Evolutionary conservation across 2,888 invertebrate genomes (phyloP), one percentile per base, ranked within the genome.

Genomic region (Cabera pusaria): DNA sequence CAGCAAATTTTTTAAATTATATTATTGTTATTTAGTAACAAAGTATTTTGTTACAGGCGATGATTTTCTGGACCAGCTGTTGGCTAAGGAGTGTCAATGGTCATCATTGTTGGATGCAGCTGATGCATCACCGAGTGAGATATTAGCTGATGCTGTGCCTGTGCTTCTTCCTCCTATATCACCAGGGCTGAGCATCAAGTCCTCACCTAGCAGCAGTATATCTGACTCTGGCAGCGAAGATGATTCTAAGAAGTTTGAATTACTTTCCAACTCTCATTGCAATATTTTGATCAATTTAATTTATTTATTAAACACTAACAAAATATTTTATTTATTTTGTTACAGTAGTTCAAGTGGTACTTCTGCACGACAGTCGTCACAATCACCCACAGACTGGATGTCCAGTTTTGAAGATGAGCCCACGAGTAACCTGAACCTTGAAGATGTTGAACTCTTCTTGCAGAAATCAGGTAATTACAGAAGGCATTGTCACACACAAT

Each of bases 181-280:
- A 25, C 86, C 87, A 6, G 59, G 68, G 5, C 42, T 72, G 27
- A 86, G 85, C 43, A 61, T 72, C 9, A 82, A 83, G 42, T 84
- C 85, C 10, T 84, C 84, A 6, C 69, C 73, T 5, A 76, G 73
- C 48, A 86, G 79, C 48, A 82, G 86, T 45, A 78, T 61, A 41
- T 85, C 85, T 1, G 88, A 88, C 58, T 88, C 87, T 7, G 77
- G 88, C 17, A 88, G 88, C 66, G 88, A 88, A 48, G 88, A 88
- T 81, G 88, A 88, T 48, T 81, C 76, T 14, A 88, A 85, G 56
- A 87, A 80, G 87, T 87, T 63, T 21, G 16, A 14, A 33, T 22
- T 4, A 7, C 1, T 24, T 3, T 3, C 2, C 4, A 3, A 14
- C 4, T 14, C 14, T 14, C 14, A 14, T 14, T n/a, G n/a, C n/a